phyloP scores from a whole-genome alignment of 2,888 invertebrate species.

The Eupithecia inturbata region DNA sequence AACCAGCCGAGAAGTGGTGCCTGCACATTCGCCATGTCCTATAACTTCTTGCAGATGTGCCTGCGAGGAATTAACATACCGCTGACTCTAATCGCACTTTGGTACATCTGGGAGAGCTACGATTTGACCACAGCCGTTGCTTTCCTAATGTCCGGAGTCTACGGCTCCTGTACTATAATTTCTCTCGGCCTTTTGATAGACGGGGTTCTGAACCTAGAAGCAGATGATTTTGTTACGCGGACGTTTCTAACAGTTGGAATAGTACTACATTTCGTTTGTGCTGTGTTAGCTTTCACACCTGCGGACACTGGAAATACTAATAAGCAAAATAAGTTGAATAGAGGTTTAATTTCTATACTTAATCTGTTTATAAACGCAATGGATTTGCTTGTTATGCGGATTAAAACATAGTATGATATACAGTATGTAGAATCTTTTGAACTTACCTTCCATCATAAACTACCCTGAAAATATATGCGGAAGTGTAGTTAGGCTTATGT shows the following conservation, averaged over 20 bases:
- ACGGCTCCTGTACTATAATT: constrained; percentile 56
- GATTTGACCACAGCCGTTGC: constrained; percentile 47
- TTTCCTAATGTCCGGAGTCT: constrained; percentile 62
- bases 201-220: constrained; percentile 50
- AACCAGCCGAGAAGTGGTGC: background rate
- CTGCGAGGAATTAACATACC: constrained; percentile 56
- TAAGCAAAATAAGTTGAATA: background rate
- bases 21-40: constrained; percentile 46
- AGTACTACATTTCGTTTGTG: constrained; percentile 49
- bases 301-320: background rate
- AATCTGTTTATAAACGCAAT: background rate
- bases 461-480: too few relatives aligned
- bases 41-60: constrained; percentile 57
- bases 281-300: constrained; percentile 46
- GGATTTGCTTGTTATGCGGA: background rate
- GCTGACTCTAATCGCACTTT: constrained; percentile 55
- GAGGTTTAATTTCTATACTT: constrained; percentile 7
- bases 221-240: constrained; percentile 51
- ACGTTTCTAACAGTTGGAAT: constrained; percentile 51
- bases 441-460: too few relatives aligned
- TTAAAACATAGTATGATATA: background rate
- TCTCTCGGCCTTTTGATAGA: constrained; percentile 63
- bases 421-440: background rate
- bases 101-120: constrained; percentile 56
- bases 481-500: too few relatives aligned